Evolutionary conservation across 2,888 invertebrate genomes (phyloP), one percentile per base, ranked within the genome.

Genomic region (Toxonevra muliebris): DNA sequence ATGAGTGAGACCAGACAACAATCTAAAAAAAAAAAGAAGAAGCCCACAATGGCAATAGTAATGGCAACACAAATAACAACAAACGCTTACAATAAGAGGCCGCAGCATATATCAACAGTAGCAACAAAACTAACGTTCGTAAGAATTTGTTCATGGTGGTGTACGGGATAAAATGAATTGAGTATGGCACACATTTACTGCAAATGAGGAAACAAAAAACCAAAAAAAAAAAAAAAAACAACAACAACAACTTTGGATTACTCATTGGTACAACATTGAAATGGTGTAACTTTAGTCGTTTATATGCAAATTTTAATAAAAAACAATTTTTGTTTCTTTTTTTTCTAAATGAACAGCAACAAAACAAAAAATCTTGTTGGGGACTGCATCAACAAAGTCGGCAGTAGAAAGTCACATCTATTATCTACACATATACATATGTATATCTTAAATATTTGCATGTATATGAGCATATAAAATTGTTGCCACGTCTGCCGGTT

Each of bases 211-310:
- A 64, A 19, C 57, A 48, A 54, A 48, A n/a, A n/a, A n/a, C n/a
- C n/a, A n/a, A n/a, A n/a, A n/a, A n/a, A n/a, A n/a, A n/a, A n/a
- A 58, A 58, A 48, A 64, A n/a, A 13, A 57, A 19, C 20, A 57
- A 64, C 57, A 58, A 48, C 40, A 58, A 50, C 64, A n/a, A n/a
- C n/a, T n/a, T n/a, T 13, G 19, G 40, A 42, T 50, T 30, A 42
- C 42, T 48, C 43, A 50, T 30, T 20, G n/a, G n/a, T 41, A 65
- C 65, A 54, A 64, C 70, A 61, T n/a, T 53, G 17, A 68, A 71
- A 61, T 64, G 57, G 53, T 66, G 66, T 52, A 71, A 71, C 68
- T 68, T 71, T 66, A 40, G 57, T 50, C 66, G 62, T 68, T 68
- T 68, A 40, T 60, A 66, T 70, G 70, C 63, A 70, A 68, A 70